Evolutionary conservation across 1,140 invertebrate genomes (phyloP), one percentile per base, ranked within the genome.

Genomic region (Lerema accius): DNA sequence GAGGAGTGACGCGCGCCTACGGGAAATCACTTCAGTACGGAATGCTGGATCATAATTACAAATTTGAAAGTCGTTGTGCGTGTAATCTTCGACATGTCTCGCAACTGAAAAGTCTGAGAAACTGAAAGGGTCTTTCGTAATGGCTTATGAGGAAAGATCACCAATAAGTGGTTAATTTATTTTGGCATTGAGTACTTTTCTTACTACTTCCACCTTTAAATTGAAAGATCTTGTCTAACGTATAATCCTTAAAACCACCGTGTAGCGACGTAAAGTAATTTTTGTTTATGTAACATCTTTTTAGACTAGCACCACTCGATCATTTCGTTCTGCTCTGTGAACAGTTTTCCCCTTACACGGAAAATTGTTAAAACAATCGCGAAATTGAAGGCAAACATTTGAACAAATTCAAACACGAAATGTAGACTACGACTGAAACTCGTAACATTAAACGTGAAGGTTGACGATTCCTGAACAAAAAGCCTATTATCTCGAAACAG

Each of bases 401-500:
- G 0, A 51, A 35, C 13, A 51, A 51, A 51, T 37, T 13, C 15
- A 13, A 51, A 39, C 16, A 51, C 49, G 16, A 37, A 51, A 51
- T 39, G 23, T 49, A 32, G 0, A 32, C 46, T 49, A 6, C 15
- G 10, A 6, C 40, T 43, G 14, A 53, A 53, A 14, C 19, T 43
- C 51, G 23, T 43, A 11, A 43, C 37, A 28, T 43, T 43, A 56
- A 43, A 56, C 39, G 37, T 16, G 50, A 43, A 43, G 23, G 51
- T 32, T 56, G 51, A 56, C 40, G 35, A 32, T 43, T 32, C 6
- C 37, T 7, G 10, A 32, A 56, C 51, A 43, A 56, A 43, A 56
- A 56, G 51, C 51, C 51, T 56, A 56, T 56, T 56, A 43, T 56
- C 40, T 32, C 19, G 10, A 32, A 43, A 43, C 51, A 43, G 39